These are phyloP conservation scores for Heliconius hewitsoni DNA, from an alignment of 1,140 invertebrate genomes.

Conservation along the genomic window DNA sequence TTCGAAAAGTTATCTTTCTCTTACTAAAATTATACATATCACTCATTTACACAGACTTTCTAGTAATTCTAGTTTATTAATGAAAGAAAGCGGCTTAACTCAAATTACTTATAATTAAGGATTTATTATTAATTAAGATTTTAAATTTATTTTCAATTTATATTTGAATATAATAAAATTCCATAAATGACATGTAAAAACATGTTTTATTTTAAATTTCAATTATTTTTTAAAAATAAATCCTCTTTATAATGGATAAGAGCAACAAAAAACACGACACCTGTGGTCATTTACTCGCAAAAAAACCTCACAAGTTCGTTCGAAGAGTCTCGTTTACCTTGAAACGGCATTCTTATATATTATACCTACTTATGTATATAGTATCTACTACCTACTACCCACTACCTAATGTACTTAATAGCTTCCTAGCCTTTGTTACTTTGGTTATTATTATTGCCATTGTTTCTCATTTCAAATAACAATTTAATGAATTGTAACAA, in stretches of 20 bases:
- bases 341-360: conserved; percentile 49
- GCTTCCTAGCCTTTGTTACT: background rate
- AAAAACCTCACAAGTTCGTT: conserved; percentile 44
- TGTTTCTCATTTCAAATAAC: background rate
- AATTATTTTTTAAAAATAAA: background rate
- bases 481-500: background rate
- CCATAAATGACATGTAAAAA: background rate
- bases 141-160: background rate
- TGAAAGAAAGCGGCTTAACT: too few relatives aligned
- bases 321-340: conserved; percentile 57
- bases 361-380: background rate
- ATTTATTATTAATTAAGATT: background rate
- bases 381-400: background rate
- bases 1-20: too few relatives aligned
- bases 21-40: too few relatives aligned
- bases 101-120: too few relatives aligned
- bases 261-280: background rate
- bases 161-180: background rate
- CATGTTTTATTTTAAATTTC: background rate
- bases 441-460: background rate
- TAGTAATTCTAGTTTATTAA: too few relatives aligned
- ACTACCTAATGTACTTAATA: background rate
- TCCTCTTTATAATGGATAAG: background rate
- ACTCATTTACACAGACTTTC: too few relatives aligned
- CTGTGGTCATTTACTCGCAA: conserved; percentile 33